These are phyloP conservation scores for Enteromius afrohamiltoni DNA, from an alignment of 2,797 vertebrate genomes.

Conservation along the genomic window DNA sequence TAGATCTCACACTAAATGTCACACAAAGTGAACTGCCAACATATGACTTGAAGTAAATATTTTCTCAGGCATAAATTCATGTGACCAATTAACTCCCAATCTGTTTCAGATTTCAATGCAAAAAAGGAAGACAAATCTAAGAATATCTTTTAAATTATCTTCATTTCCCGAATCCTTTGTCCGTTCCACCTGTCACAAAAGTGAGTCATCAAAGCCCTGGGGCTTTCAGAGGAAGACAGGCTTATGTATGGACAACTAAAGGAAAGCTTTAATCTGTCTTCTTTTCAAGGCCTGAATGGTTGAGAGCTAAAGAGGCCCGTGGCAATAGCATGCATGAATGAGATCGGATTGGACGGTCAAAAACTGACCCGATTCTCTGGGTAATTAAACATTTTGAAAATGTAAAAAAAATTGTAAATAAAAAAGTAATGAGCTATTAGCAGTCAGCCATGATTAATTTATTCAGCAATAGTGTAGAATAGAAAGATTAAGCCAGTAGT, in stretches of 20 bases:
- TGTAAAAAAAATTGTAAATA: constrained; percentile 19
- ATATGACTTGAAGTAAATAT: constrained; percentile 65
- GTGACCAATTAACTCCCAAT: constrained; percentile 64
- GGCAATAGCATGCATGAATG: constrained; percentile 50
- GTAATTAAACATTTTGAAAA: constrained; percentile 2
- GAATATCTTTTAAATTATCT: constrained; percentile 40
- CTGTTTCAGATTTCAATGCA: constrained; percentile 58
- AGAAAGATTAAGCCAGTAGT: background rate
- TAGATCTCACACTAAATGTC: constrained; percentile 60
- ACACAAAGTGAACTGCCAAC: constrained; percentile 62
- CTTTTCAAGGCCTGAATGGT: constrained; percentile 50
- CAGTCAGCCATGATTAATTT: constrained; percentile 24
- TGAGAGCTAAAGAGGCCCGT: constrained; percentile 60
- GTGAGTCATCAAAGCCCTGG: constrained; percentile 57
- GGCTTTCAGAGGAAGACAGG: constrained; percentile 55
- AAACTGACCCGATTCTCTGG: background rate
- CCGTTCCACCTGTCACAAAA: constrained; percentile 43
- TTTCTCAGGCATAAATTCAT: constrained; percentile 60
- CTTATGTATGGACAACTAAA: constrained; percentile 67
- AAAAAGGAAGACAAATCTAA: constrained; percentile 39
- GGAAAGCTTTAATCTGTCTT: constrained; percentile 62
- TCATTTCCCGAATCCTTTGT: constrained; percentile 37
- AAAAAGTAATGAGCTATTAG: constrained; percentile 30
- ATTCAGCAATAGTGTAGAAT: constrained; percentile 1
- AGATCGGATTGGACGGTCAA: background rate